phyloP scores from a whole-genome alignment of 1,140 invertebrate genomes.

The Hydropsyche tenuis region DNA sequence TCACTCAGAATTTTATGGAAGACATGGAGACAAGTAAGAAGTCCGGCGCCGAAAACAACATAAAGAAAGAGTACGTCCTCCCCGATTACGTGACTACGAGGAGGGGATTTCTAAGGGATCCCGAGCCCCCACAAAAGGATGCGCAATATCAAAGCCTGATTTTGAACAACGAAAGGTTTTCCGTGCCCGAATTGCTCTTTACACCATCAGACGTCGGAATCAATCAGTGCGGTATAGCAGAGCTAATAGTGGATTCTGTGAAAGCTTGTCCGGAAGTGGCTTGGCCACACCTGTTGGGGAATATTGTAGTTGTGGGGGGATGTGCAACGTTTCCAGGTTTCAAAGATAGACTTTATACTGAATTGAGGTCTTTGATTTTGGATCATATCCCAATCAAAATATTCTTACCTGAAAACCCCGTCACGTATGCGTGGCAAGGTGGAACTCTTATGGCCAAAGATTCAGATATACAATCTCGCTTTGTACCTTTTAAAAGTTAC shows the following conservation, averaged over 20 bases:
- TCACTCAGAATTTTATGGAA: constrained; percentile 83
- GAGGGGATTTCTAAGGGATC: constrained; percentile 76
- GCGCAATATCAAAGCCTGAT: constrained; percentile 81
- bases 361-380: constrained; percentile 79
- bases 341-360: constrained; percentile 88
- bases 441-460: constrained; percentile 78
- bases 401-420: constrained; percentile 75
- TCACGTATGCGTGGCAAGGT: constrained; percentile 88
- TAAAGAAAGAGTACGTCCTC: constrained; percentile 90
- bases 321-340: constrained; percentile 76
- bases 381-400: constrained; percentile 52
- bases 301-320: constrained; percentile 94
- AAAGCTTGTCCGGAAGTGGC: constrained; percentile 77
- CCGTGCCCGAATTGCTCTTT: constrained; percentile 94
- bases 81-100: constrained; percentile 92
- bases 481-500: constrained; percentile 85
- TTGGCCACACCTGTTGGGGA: constrained; percentile 82
- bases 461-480: constrained; percentile 73
- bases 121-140: constrained; percentile 64
- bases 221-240: constrained; percentile 91
- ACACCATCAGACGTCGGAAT: constrained; percentile 95
- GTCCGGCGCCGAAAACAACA: constrained; percentile 68
- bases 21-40: constrained; percentile 83
- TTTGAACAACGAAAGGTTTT: constrained; percentile 91
- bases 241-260: constrained; percentile 83